Evolutionary conservation across 2,113 vertebrate species (phyloP).

Genomic region (Eretmochelys imbricata): DNA sequence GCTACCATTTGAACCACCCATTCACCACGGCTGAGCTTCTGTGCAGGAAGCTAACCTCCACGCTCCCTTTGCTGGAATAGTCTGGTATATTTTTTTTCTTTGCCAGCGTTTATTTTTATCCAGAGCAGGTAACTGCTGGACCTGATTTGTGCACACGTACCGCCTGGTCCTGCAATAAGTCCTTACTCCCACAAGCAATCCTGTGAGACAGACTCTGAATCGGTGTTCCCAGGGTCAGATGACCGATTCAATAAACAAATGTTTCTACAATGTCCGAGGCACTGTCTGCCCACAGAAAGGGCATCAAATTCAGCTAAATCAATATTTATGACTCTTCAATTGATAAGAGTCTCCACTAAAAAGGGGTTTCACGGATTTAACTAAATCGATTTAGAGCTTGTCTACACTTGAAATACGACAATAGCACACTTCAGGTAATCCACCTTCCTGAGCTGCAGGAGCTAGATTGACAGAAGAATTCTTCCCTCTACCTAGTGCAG

Average conservation of each 20-base stretch:
- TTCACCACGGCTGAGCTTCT: rapidly evolving
- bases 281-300: not conserved
- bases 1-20: not conserved
- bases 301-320: conserved; percentile 25
- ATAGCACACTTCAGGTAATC: not conserved
- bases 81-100: not conserved
- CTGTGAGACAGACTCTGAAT: not conserved
- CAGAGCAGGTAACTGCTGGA: not conserved
- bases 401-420: not conserved
- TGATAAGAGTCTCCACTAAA: not conserved
- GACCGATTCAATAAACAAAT: conserved; percentile 43
- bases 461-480: too few relatives aligned
- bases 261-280: conserved; percentile 5
- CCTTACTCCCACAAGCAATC: not conserved
- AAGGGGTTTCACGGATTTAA: not conserved
- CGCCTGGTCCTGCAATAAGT: not conserved
- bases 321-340: not conserved
- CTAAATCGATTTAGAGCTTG: not conserved
- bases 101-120: not conserved
- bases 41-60: not conserved
- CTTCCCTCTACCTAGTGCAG: too few relatives aligned
- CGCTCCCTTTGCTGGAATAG: not conserved
- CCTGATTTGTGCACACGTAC: not conserved
- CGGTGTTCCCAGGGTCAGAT: not conserved
- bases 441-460: not conserved